These are phyloP conservation scores for Melanophora roralis DNA, from an alignment of 2,888 invertebrate species.

Conservation along the genomic window DNA sequence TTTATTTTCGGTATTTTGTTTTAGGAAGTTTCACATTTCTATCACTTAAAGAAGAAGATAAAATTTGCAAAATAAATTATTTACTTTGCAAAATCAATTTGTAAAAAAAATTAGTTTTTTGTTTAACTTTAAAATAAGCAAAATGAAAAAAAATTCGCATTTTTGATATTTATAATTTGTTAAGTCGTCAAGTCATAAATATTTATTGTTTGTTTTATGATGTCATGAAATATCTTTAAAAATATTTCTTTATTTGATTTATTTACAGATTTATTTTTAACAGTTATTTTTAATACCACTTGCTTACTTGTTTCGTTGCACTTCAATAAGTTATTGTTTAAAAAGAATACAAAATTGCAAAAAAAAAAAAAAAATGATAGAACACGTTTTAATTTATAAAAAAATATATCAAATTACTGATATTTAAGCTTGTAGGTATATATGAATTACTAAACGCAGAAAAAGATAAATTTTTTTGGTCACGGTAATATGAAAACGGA, in stretches of 20 bases:
- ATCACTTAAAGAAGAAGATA: neutral
- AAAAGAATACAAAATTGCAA: neutral
- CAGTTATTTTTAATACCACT: constrained; percentile 13
- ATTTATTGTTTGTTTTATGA: constrained; percentile 33
- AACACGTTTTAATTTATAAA: constrained; percentile 8
- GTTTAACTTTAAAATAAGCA: constrained; percentile 13
- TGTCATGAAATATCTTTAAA: constrained; percentile 44
- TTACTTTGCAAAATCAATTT: neutral
- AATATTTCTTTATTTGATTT: constrained; percentile 31
- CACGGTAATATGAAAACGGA: no score
- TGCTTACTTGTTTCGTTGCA: constrained; percentile 9
- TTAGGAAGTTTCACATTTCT: neutral
- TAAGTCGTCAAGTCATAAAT: constrained; percentile 20
- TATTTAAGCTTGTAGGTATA: no score
- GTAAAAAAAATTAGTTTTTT: constrained; percentile 31
- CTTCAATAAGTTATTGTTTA: constrained; percentile 14
- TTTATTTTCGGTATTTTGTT: constrained; percentile 17
- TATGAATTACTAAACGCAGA: no score
- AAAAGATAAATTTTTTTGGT: no score
- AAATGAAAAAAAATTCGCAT: neutral
- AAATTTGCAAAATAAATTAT: neutral
- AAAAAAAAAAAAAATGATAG: constrained; percentile 1
- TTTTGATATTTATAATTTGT: no score
- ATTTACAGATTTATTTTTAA: constrained; percentile 28
- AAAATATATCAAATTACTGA: neutral